Percentiles rank a stretch among this genome's conserved stretches.
phyloP scores from a whole-genome alignment of 1,140 invertebrate species.

The Cylas formicarius region DNA sequence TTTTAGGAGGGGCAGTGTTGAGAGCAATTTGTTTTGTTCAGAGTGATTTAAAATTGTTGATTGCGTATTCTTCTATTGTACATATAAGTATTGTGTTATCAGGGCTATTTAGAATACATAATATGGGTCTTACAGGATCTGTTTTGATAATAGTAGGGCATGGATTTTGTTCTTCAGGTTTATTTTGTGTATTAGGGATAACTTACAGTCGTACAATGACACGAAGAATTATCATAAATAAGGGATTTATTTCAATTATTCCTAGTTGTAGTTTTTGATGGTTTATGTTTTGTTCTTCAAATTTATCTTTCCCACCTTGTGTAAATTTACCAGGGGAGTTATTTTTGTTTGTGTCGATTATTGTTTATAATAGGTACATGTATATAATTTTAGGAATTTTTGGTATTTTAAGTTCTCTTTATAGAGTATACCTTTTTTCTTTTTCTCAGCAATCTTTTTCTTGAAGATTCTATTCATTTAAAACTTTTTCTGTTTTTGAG shows the following conservation, averaged over 20 bases:
- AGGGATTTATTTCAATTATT: slow-evolving; percentile 44
- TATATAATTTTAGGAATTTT: slow-evolving; percentile 47
- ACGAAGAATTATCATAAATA: slow-evolving; percentile 46
- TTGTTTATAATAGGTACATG: slow-evolving; percentile 42
- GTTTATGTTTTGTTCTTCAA: slow-evolving; percentile 52
- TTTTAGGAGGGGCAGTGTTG: slow-evolving; percentile 50
- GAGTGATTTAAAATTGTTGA: slow-evolving; percentile 53
- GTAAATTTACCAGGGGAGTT: slow-evolving; percentile 50
- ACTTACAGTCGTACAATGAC: slow-evolving; percentile 49
- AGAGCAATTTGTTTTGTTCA: slow-evolving; percentile 55
- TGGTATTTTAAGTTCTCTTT: slow-evolving; percentile 43
- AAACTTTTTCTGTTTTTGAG: slow-evolving; percentile 43
- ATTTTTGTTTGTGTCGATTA: slow-evolving; percentile 51
- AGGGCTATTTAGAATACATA: slow-evolving; percentile 44
- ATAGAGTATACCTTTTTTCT: slow-evolving; percentile 48
- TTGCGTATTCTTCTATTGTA: slow-evolving; percentile 57
- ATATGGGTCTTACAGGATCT: slow-evolving; percentile 44
- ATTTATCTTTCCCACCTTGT: slow-evolving; percentile 44
- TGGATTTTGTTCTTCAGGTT: slow-evolving; percentile 55
- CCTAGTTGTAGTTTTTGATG: slow-evolving; percentile 49
- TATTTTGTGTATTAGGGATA: slow-evolving; percentile 62
- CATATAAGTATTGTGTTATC: slow-evolving; percentile 51
- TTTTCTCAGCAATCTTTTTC: slow-evolving; percentile 51
- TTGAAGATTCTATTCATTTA: slow-evolving; percentile 42
- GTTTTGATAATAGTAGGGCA: slow-evolving; percentile 57